Base-by-base conservation (phyloP, 2,113 vertebrate species). In the Rhynchopsitta pachyrhyncha region DNA sequence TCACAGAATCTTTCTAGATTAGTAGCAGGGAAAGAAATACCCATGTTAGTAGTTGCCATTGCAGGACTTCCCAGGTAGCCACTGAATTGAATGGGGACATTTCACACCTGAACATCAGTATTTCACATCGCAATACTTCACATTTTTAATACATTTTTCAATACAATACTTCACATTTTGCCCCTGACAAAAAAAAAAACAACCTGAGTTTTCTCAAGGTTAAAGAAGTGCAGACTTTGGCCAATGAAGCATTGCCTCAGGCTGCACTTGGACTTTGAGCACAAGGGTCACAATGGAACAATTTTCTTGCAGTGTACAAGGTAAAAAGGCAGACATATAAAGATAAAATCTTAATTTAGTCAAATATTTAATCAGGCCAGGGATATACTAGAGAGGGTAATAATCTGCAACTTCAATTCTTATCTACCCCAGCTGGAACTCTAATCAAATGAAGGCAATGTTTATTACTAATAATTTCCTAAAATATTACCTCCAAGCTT, bases 301-400 rank as follows among this genome's bases (percentile, higher is more conserved):
- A 39, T 94, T 89, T 90, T 57, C 82, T 90, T 90, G 24, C 19
- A 60, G 22, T 86, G 55, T 68, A 47, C 16, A 62, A 29, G 29
- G 52, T 71, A 88, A 67, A 92, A 84, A 84, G 55, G 57, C 18
- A 71, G 20, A 62, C 5, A 13, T 17, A 70, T 90, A 67, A 2
- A 92, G 82, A 96, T 94, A 93, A 92, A 90, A 96, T 83, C 79
- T 68, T 60, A 90, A 94, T 81, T 90, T 80, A 83, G 35, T 81
- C 42, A 50, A 70, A 90, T 28, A 86, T 28, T 57, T 52, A 91
- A 86, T 64, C 60, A 78, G 50, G 2, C 11, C 28, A 74, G 27
- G 29, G 14, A 13, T 68, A 55, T 20, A 79, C 9, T 12, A 57
- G 55, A 53, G 95, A 88, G 29, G 31, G 35, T 75, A 90, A 80